Evolutionary conservation across 2,888 invertebrate species (phyloP).

Genomic region (Sturmia bella): DNA sequence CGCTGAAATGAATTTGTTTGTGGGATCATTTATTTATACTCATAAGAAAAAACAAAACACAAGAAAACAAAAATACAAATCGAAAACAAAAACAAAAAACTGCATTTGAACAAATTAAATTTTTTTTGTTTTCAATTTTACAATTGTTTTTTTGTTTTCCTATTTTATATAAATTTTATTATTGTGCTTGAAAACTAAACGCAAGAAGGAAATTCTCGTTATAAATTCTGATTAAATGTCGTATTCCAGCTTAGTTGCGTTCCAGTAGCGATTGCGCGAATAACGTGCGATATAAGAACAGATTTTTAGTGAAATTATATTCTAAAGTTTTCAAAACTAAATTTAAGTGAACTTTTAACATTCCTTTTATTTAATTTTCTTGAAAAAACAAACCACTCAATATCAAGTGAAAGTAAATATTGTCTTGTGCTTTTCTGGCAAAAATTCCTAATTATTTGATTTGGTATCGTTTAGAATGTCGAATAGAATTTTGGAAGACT

Average conservation of each 20-base stretch:
- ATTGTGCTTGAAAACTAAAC: constrained; percentile 57
- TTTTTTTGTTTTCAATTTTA: constrained; percentile 42
- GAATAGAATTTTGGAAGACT: constrained; percentile 84
- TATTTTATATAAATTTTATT: constrained; percentile 41
- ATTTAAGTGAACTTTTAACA: constrained; percentile 40
- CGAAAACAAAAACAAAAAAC: constrained; percentile 51
- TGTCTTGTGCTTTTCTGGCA: background rate
- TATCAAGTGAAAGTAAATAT: constrained; percentile 60
- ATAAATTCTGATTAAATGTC: constrained; percentile 80
- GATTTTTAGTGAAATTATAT: constrained; percentile 33
- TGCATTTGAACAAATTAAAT: constrained; percentile 54
- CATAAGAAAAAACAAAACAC: background rate
- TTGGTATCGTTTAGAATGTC: constrained; percentile 75
- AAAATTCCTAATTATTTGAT: constrained; percentile 35
- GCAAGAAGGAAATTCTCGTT: constrained; percentile 75
- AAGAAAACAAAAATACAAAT: constrained; percentile 17
- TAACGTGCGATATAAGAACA: constrained; percentile 60
- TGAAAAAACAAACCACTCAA: constrained; percentile 10
- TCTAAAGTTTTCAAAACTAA: constrained; percentile 21
- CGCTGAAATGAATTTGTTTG: constrained; percentile 43
- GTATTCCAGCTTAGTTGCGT: constrained; percentile 80
- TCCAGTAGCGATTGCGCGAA: constrained; percentile 79
- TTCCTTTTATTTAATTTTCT: constrained; percentile 36
- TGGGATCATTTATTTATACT: constrained; percentile 49
- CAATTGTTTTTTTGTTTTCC: constrained; percentile 36